phyloP scores from a whole-genome alignment of 2,797 vertebrate genomes.

The Pristis pectinata region DNA sequence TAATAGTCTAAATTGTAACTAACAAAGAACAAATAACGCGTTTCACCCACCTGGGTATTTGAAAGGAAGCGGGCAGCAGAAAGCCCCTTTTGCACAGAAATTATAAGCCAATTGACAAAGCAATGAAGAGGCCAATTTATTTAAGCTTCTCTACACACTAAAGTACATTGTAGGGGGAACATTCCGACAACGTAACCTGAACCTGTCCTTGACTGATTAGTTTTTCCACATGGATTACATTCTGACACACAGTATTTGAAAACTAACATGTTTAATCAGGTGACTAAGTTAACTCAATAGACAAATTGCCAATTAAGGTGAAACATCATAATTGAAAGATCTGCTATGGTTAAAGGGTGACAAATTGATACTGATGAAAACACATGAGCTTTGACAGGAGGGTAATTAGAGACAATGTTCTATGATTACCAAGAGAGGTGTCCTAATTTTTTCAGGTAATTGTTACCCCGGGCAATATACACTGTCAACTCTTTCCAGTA shows the following conservation, averaged over 20 bases:
- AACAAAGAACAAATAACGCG: neutral
- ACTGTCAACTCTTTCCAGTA: neutral
- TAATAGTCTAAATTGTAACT: conserved; percentile 17
- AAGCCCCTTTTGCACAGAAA: neutral
- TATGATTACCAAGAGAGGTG: conserved; percentile 29
- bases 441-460: conserved; percentile 4
- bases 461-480: neutral
- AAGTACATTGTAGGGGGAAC: neutral
- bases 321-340: conserved; percentile 21
- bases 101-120: conserved; percentile 8
- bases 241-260: neutral
- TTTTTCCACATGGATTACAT: conserved; percentile 30
- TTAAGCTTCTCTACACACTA: conserved; percentile 11
- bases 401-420: conserved; percentile 8
- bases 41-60: neutral
- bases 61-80: neutral
- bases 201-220: neutral
- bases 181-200: conserved; percentile 29
- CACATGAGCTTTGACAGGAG: conserved; percentile 14
- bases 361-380: conserved; percentile 6
- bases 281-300: neutral
- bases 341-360: conserved; percentile 7
- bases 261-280: conserved; percentile 29
- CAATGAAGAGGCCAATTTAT: neutral
- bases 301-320: conserved; percentile 12